Conservation (phyloP, 2,888 invertebrate species). For the Stenodera caucasica region DNA sequence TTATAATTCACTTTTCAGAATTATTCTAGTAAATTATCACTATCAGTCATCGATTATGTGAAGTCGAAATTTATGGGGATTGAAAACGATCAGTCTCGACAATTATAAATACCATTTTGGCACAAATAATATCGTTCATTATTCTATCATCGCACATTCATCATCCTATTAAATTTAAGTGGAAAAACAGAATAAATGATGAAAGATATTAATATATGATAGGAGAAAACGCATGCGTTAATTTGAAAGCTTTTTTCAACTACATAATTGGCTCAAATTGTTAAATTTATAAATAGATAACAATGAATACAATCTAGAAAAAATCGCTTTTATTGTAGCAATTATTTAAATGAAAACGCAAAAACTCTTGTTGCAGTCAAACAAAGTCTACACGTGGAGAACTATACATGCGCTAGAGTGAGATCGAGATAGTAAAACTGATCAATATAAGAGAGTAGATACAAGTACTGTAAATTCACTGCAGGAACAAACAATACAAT, state of each 20-base stretch:
- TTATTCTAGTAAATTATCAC: too few species aligned
- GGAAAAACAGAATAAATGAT: too few species aligned
- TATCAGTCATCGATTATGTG: too few species aligned
- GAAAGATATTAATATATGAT: too few species aligned
- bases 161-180: too few species aligned
- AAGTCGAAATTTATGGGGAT: too few species aligned
- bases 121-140: too few species aligned
- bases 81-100: too few species aligned
- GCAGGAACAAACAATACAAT: background rate
- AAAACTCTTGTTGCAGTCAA: background rate
- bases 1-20: too few species aligned
- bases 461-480: background rate
- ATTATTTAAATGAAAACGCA: background rate
- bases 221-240: constrained; percentile 8
- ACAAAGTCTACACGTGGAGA: background rate
- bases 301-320: background rate
- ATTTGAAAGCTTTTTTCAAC: background rate
- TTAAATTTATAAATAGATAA: background rate
- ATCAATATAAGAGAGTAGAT: background rate
- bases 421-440: background rate
- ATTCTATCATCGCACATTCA: too few species aligned
- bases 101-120: too few species aligned
- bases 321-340: background rate
- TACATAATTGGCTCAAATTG: background rate
- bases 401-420: background rate